Conservation (phyloP, 2,113 vertebrate species). For the Hypanus sabinus region DNA sequence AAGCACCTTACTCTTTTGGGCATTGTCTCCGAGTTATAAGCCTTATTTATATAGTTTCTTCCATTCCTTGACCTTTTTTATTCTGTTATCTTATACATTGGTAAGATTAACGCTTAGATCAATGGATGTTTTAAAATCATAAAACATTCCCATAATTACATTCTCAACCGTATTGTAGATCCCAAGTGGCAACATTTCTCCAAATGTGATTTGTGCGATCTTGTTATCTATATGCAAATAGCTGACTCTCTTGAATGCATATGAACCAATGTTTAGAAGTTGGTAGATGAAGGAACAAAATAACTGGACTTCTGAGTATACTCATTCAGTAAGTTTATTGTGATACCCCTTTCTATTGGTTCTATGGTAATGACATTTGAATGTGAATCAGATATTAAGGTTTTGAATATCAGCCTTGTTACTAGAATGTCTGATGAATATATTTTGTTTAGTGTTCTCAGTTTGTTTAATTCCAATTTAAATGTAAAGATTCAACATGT, state of each 20-base stretch:
- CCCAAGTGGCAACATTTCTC: not conserved
- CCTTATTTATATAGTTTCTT: too few relatives aligned
- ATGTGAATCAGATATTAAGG: not conserved
- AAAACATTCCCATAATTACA: too few relatives aligned
- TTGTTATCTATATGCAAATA: not conserved
- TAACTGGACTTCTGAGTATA: not conserved
- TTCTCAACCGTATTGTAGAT: not conserved
- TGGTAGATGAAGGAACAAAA: not conserved
- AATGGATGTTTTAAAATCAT: too few relatives aligned
- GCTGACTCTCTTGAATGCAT: not conserved
- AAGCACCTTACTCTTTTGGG: too few relatives aligned
- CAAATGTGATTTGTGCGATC: not conserved
- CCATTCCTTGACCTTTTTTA: too few relatives aligned
- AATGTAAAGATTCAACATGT: not conserved
- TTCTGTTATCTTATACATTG: too few relatives aligned
- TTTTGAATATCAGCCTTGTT: not conserved
- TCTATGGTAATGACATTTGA: not conserved
- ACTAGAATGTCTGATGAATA: not conserved
- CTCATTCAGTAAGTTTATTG: not conserved
- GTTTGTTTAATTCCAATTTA: not conserved
- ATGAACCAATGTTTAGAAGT: not conserved
- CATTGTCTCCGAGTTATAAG: too few relatives aligned
- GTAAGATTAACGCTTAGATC: too few relatives aligned
- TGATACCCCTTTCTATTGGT: not conserved
- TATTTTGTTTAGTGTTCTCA: not conserved